Evolutionary conservation across 2,113 vertebrate genomes (phyloP), one percentile per base, ranked within the genome.

Genomic region (Tetrao urogallus): DNA sequence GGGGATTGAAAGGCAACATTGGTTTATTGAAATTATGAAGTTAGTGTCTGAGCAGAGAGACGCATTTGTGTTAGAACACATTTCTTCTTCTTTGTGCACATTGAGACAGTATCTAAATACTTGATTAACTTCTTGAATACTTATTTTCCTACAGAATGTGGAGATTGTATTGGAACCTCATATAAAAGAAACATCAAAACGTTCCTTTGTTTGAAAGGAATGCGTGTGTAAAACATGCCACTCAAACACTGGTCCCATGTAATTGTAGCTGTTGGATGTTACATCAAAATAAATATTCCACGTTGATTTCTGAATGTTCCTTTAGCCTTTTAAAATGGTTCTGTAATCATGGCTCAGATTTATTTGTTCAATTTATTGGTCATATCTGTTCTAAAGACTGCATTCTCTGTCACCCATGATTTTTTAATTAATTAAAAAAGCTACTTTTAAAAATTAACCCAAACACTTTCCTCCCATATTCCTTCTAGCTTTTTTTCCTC

Each of bases 201-300:
- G 8, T 6, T 36, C 32, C 13, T 43, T 38, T 54, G 66, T 14
- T 84, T 57, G 32, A 61, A 32, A 65, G 11, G 21, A 17, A 34
- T 50, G 12, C 34, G 1, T 66, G 11, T 47, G 19, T 52, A 60
- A 52, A 73, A 34, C 0, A 0, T 9, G 13, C 30, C 11, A 19
- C 16, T 72, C n/a, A 18, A 67, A 19, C 36, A 30, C 2, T 40
- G 32, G 42, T 90, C 17, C 9, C 22, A 36, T 63, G 17, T 63
- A 65, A 48, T 8, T 42, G 43, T 43, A 80, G 50, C 32, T 63
- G 27, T 58, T 80, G n/a, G 56, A 58, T 86, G 56, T 32, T 64
- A 20, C 27, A 36, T 63, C n/a, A 63, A 24, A 12, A 22, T 24
- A 72, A 85, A 50, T 72, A 43, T 65, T 64, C 38, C 48, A 88